Conservation (phyloP, 1,140 invertebrate genomes). For the Lysiphlebus fabarum region DNA sequence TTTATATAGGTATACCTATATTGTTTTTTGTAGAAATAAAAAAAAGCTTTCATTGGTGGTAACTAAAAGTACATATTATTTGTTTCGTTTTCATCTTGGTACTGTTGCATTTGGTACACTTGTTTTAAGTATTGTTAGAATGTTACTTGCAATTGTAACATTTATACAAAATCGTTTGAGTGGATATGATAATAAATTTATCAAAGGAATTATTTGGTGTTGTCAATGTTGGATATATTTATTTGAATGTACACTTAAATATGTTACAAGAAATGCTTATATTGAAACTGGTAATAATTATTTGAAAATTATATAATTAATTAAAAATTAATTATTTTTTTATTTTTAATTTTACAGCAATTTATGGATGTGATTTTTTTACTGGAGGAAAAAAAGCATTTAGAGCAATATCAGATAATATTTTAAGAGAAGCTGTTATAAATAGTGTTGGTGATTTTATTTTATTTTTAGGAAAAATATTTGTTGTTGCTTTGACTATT, state of each 20-base stretch:
- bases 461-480: constrained; percentile 70
- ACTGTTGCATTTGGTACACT: constrained; percentile 75
- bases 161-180: constrained; percentile 48
- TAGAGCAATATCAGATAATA: constrained; percentile 61
- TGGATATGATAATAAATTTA: constrained; percentile 46
- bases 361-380: constrained; percentile 71
- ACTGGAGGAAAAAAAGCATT: constrained; percentile 64
- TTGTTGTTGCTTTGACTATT: constrained; percentile 65
- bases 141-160: constrained; percentile 61
- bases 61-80: constrained; percentile 55
- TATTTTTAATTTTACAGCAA: constrained; percentile 57
- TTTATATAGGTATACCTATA: not conserved
- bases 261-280: constrained; percentile 73
- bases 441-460: constrained; percentile 79
- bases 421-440: constrained; percentile 68
- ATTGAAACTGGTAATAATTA: constrained; percentile 67
- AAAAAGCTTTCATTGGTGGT: constrained; percentile 60
- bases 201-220: constrained; percentile 54
- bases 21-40: constrained; percentile 62
- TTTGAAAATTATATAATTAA: constrained; percentile 49
- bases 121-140: constrained; percentile 68
- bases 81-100: constrained; percentile 71
- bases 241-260: constrained; percentile 72
- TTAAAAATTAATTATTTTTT: constrained; percentile 42
- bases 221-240: constrained; percentile 73